Evolutionary conservation across 2,113 vertebrate genomes (phyloP), one percentile per base, ranked within the genome.

Genomic region (Anarhynchus alexandrinus): DNA sequence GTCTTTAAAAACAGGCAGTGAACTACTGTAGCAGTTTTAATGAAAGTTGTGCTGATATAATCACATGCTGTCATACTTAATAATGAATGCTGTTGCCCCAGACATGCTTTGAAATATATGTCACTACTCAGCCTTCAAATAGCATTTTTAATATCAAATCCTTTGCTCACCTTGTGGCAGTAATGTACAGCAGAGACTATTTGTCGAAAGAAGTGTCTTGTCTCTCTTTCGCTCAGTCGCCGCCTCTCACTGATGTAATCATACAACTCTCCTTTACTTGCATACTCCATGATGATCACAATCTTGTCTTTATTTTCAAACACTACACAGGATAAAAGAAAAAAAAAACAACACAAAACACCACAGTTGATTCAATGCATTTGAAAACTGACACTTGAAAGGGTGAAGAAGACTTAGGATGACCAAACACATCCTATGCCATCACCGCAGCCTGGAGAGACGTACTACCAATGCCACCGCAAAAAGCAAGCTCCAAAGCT

Each of bases 251-350:
- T 99, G 98, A 99, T 99, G 97, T 99, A 99, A 97, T 99, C 99
- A 0, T 99, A 99, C 94, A 99, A 95, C 97, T 99, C 99, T 7
- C 99, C 99, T 97, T 99, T 99, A 95, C 99, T 99, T 83, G 99
- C 98, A 5, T 98, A 98, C 42, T 99, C 98, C 99, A 99, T 99
- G 98, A 99, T 99, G 78, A 99, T 99, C 96, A 99, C 99, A 82
- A 99, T 99, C 98, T 99, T 99, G 97, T 99, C 99, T 96, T 99
- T 99, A 97, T 99, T 99, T 97, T 99, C 99, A 88, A 99, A 99
- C 96, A 99, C 99, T 99, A 98, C 42, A 83, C 55, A 66, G 83
- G 81, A 58, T 49, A 61, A 96, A 45, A 86, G 51, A 27, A 91
- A 79, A 82, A 57, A 78, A 67, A 76, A 79, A 45, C 82, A 65